A percentile compares a stretch with the other conserved stretches of the same genome.
These are phyloP conservation scores for Lemur catta DNA, from an alignment of 2,797 vertebrate species.

Conservation along the genomic window DNA sequence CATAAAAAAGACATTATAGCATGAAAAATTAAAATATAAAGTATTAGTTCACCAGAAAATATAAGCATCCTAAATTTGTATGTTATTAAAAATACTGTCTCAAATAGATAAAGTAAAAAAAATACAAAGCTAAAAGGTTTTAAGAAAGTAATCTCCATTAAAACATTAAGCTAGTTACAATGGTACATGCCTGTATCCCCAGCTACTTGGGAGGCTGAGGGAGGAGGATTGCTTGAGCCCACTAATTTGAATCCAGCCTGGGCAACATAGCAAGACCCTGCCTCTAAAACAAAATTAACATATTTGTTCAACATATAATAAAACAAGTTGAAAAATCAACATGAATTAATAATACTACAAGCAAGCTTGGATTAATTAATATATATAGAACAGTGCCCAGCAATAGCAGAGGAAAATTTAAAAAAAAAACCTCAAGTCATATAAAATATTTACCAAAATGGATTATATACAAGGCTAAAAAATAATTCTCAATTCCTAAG, in stretches of 20 bases:
- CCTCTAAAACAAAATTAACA: background rate
- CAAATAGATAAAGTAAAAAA: background rate
- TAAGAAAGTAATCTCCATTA: background rate
- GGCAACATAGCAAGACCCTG: background rate
- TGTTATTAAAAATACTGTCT: background rate
- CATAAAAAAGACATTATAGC: background rate
- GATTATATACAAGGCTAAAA: background rate
- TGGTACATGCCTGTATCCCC: background rate
- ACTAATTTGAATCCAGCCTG: background rate
- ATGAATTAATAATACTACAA: background rate
- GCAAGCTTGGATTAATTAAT: background rate
- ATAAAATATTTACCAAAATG: background rate
- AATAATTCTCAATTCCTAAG: background rate
- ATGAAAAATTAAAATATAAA: background rate
- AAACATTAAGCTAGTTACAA: background rate
- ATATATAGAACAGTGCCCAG: background rate
- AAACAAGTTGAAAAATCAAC: background rate
- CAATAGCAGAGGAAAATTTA: background rate
- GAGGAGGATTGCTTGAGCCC: background rate
- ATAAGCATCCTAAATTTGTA: background rate
- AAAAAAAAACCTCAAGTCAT: background rate
- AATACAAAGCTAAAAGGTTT: background rate
- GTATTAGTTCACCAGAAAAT: background rate
- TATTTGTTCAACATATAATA: background rate
- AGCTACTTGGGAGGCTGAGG: background rate